Base-by-base conservation (phyloP, 1,140 invertebrate species). In the Brachionus angularis region DNA sequence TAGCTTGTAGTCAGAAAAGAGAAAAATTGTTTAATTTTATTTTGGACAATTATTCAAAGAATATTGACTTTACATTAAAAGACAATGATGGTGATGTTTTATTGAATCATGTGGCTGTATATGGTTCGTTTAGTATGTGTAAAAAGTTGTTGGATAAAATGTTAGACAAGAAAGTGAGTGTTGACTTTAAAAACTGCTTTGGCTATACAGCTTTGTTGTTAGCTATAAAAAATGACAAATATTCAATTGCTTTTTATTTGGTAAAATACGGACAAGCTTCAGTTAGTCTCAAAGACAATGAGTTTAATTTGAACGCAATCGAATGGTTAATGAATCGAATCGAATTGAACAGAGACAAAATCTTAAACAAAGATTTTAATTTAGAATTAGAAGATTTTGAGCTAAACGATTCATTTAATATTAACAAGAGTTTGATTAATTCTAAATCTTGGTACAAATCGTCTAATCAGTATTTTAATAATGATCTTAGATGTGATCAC, bases 191-290 rank as follows among this genome's bases (percentile, higher is more conserved):
- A 25, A 70, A 49, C 10, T n/a, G n/a, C 33, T 21, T 42, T 14
- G 64, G 64, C 2, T 70, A 70, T 31, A 70, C 64, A 33, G 33
- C 64, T 23, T 25, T 70, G n/a, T 16, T 70, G 10, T 33, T 50
- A 16, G 44, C 64, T 7, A 53, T 70, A 1, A 70, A 70, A 42
- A 5, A 49, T 39, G 44, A 39, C 16, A 36, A 44, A 12, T 70
- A n/a, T 12, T 5, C 29, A 8, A 70, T 50, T 10, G 64, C 64
- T 8, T 39, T 25, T 25, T 50, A 70, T n/a, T 53, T 70, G 46
- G 12, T 70, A 14, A 36, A 70, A 27, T 25, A 70, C 21, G 46
- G 33, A 1, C 25, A 25, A 27, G 29, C 64, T 8, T 70, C 64
- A n/a, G 29, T 34, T 14, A 27, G n/a, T 34, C n/a, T 44, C 23